These are phyloP conservation scores for Clarias gariepinus DNA, from an alignment of 2,113 vertebrate genomes.

Conservation along the genomic window DNA sequence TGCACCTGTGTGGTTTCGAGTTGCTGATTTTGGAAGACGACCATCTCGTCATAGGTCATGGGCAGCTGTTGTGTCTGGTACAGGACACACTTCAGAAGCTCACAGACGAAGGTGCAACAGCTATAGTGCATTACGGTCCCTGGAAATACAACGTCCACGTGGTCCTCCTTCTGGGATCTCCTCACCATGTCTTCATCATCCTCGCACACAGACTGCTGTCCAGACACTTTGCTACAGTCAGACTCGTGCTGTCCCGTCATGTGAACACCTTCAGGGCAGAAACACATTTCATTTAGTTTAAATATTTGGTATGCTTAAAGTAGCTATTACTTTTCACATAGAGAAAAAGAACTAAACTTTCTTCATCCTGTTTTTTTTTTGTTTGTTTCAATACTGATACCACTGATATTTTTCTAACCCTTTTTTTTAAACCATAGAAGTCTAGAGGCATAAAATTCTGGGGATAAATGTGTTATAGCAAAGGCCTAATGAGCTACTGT, in stretches of 20 bases:
- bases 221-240: not conserved
- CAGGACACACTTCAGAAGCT: too few relatives aligned
- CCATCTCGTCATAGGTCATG: too few relatives aligned
- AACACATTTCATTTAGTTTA: not conserved
- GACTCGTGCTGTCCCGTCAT: not conserved
- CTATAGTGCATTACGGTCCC: conserved; percentile 91
- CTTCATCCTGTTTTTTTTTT: too few relatives aligned
- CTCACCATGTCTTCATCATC: conserved; percentile 59
- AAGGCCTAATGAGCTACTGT: too few relatives aligned
- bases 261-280: conserved; percentile 15
- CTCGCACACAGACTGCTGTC: conserved; percentile 34
- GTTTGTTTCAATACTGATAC: too few relatives aligned
- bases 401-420: too few relatives aligned
- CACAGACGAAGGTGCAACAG: too few relatives aligned
- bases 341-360: not conserved
- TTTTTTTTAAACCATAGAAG: too few relatives aligned
- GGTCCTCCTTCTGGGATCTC: conserved; percentile 65
- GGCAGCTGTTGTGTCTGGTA: too few relatives aligned
- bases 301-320: not conserved
- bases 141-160: too few relatives aligned
- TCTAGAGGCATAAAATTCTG: too few relatives aligned
- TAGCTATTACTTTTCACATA: not conserved
- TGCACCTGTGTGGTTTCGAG: conserved; percentile 63
- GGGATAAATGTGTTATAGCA: too few relatives aligned
- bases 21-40: conserved; percentile 76